Percentiles rank a stretch among this genome's conserved stretches.
phyloP scores from a whole-genome alignment of 2,113 vertebrate genomes.

The Notarius quadriscutis region DNA sequence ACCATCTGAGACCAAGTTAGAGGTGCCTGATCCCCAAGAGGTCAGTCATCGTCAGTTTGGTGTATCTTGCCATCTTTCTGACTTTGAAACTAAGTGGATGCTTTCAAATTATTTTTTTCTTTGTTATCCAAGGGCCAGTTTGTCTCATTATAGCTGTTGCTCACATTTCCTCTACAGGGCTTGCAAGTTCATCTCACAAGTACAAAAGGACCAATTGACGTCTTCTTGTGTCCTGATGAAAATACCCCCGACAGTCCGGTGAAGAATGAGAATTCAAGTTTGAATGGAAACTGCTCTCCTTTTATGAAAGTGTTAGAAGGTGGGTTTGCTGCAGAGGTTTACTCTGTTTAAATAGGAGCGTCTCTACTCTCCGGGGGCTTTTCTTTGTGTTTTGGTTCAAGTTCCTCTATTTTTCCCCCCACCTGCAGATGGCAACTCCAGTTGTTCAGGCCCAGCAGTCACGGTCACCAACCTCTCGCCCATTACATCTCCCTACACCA shows the following conservation, averaged over 20 bases:
- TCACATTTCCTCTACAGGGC: constrained; percentile 68
- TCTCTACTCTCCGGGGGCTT: too few species aligned
- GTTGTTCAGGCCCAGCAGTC: constrained; percentile 53
- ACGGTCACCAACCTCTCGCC: constrained; percentile 73
- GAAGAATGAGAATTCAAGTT: constrained; percentile 70
- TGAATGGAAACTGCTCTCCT: constrained; percentile 76
- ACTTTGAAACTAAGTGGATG: background rate
- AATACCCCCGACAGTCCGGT: constrained; percentile 73
- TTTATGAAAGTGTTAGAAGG: constrained; percentile 58
- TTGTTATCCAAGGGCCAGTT: background rate
- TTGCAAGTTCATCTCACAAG: constrained; percentile 89
- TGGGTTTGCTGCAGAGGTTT: constrained; percentile 23
- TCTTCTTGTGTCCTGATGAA: constrained; percentile 89
- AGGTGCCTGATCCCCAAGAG: constrained; percentile 91
- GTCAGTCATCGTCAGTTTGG: constrained; percentile 61
- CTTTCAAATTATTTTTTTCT: background rate
- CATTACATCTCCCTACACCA: constrained; percentile 75
- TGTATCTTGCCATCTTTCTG: background rate
- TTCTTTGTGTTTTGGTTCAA: background rate
- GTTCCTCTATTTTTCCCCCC: rapidly evolving
- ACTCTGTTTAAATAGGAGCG: background rate
- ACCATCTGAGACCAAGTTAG: constrained; percentile 88
- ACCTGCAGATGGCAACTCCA: background rate
- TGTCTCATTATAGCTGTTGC: background rate
- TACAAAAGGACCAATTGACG: constrained; percentile 89